A percentile compares a stretch with the other conserved stretches of the same genome.
Conservation (phyloP, 2,113 vertebrate genomes). For the Carassius carassius region DNA sequence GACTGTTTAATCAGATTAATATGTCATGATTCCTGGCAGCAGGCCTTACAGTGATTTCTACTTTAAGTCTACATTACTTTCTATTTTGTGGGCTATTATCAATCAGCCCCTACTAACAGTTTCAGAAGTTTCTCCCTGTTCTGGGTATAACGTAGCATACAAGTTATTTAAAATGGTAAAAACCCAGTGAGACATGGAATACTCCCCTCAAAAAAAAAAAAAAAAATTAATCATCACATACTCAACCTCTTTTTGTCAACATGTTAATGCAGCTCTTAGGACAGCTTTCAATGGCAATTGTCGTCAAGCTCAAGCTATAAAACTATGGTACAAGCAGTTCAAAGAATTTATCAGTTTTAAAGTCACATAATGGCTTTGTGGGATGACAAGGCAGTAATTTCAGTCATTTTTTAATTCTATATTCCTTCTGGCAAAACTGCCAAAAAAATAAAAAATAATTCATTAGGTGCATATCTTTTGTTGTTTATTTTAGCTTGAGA, state of each 20-base stretch:
- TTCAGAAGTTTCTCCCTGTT: not conserved
- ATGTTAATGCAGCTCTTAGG: not conserved
- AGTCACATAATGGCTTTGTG: not conserved
- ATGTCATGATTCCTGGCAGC: not conserved
- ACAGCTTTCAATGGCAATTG: not conserved
- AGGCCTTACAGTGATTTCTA: not conserved
- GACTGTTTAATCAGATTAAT: not conserved
- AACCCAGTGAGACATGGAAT: not conserved
- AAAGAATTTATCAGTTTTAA: too few species aligned
- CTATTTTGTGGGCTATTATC: not conserved
- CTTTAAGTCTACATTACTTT: not conserved
- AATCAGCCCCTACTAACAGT: not conserved
- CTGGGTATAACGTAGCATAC: not conserved
- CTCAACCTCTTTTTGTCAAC: not conserved
- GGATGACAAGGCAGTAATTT: not conserved
- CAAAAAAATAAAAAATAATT: not conserved
- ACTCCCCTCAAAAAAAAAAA: not conserved
- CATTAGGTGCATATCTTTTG: too few species aligned
- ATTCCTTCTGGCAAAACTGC: not conserved
- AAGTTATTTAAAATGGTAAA: not conserved
- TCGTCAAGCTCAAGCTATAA: not conserved
- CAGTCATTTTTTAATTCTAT: not conserved
- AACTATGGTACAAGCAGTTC: not conserved
- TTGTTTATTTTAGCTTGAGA: not conserved
- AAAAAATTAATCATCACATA: not conserved